These are phyloP conservation scores for Polydrusus cervinus DNA, from an alignment of 2,888 invertebrate genomes.

Conservation along the genomic window DNA sequence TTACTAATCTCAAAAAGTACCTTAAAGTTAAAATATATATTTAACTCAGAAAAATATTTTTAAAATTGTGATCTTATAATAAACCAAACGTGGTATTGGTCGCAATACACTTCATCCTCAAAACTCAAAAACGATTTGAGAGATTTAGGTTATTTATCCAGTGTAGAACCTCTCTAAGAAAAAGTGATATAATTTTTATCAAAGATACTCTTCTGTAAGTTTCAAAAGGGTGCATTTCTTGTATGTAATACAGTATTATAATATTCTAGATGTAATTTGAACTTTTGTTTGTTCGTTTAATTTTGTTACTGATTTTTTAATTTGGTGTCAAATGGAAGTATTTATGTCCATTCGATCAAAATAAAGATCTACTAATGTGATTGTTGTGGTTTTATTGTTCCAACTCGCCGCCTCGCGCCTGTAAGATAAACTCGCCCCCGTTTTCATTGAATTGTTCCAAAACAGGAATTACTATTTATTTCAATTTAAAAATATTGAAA, in stretches of 20 bases:
- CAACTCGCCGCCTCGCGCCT: too few species aligned
- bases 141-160: constrained; percentile 31
- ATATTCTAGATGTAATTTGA: constrained; percentile 73
- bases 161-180: constrained; percentile 31
- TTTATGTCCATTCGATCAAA: constrained; percentile 57
- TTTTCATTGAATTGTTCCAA: too few species aligned
- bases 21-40: constrained; percentile 35
- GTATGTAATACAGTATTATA: constrained; percentile 94
- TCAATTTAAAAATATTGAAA: too few species aligned
- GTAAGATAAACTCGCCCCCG: too few species aligned
- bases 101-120: constrained; percentile 26
- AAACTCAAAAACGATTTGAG: constrained; percentile 30
- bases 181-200: constrained; percentile 48
- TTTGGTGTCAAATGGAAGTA: constrained; percentile 60
- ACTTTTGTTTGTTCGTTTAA: constrained; percentile 55
- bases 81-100: constrained; percentile 32
- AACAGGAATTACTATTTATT: too few species aligned
- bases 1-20: constrained; percentile 34
- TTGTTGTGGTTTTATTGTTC: constrained; percentile 34
- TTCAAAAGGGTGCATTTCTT: constrained; percentile 91
- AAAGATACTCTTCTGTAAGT: constrained; percentile 85
- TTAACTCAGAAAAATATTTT: constrained; percentile 31
- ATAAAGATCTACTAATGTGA: constrained; percentile 58
- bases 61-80: constrained; percentile 32
- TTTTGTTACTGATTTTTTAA: constrained; percentile 58